These are phyloP conservation scores for Ennomos erosarius DNA, from an alignment of 2,888 invertebrate species.

Conservation along the genomic window DNA sequence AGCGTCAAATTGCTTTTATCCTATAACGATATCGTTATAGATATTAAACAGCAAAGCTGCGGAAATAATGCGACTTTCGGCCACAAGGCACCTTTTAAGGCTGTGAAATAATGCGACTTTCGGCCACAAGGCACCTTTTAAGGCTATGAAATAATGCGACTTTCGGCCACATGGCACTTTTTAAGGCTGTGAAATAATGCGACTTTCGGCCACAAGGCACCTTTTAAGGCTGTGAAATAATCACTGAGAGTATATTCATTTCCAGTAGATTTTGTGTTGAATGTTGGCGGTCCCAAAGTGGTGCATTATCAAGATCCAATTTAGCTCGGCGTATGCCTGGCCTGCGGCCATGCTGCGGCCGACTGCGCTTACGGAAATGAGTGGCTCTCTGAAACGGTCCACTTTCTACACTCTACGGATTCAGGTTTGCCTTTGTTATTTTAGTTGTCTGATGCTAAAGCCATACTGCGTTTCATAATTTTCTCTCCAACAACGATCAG, in stretches of 20 bases:
- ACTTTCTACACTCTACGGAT: no score
- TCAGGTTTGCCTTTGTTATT: no score
- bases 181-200: conserved; percentile 17
- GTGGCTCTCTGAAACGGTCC: no score
- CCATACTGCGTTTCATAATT: no score
- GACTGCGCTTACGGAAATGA: no score
- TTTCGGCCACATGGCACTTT: conserved; percentile 4
- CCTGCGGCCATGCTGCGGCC: background rate
- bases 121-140: conserved; percentile 5
- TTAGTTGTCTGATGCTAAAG: no score
- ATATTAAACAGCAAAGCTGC: background rate
- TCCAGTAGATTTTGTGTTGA: conserved; percentile 3
- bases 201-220: conserved; percentile 1
- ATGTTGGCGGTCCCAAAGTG: background rate
- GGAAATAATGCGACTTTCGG: conserved; percentile 15
- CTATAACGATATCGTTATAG: background rate
- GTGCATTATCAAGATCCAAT: background rate
- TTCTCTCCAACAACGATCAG: no score
- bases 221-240: conserved; percentile 10
- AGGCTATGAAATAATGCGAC: conserved; percentile 6
- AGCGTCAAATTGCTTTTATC: no score
- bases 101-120: conserved; percentile 8
- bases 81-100: conserved; percentile 7
- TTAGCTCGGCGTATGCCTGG: background rate
- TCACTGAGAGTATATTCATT: background rate